Evolutionary conservation across 2,888 invertebrate species (phyloP), one percentile per base, ranked within the genome.

Genomic region (Cremastinae sp.): DNA sequence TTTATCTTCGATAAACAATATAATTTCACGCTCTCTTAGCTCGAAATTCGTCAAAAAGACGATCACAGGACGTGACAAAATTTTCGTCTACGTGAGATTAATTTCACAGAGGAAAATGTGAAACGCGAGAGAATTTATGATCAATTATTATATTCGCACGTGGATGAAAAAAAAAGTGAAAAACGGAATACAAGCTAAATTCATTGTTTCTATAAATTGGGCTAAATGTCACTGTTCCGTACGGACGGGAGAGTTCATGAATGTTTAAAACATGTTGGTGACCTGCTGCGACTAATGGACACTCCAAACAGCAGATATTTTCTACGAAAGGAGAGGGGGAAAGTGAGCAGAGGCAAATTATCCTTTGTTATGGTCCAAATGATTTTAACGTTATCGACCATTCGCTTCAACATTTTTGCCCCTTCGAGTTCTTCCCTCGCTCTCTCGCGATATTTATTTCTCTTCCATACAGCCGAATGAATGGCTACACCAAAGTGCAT

Each of bases 1-100:
- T 66, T 56, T 49, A 66, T 28, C 47, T 71, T 71, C 18, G 61
- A 37, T 51, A 71, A 71, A 71, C 61, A 65, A 53, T 41, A 71
- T 61, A 41, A 75, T 66, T 22, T 10, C 4, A 41, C 41, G n/a
- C 37, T 9, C 9, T 12, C 12, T 39, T 37, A 9, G 7, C 12
- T 4, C 35, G 14, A 53, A 12, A 37, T 45, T 68, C 37, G 12
- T n/a, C 43, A 37, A 41, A 14, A 16, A 59, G 59, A 51, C 12
- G n/a, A n/a, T 18, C 9, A 28, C 41, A 56, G 47, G 9, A 49
- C 12, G 47, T 41, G 43, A 28, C 12, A 22, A 28, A 43, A 14
- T 28, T 20, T 14, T 59, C 43, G 39, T 10, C 9, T 14, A 1
- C 18, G 51, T n/a, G 12, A 53, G 20, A 35, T 51, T 9, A 37